phyloP scores from a whole-genome alignment of 35 echinoderm and acorn worm species.

The Heliocidaris tuberculata region DNA sequence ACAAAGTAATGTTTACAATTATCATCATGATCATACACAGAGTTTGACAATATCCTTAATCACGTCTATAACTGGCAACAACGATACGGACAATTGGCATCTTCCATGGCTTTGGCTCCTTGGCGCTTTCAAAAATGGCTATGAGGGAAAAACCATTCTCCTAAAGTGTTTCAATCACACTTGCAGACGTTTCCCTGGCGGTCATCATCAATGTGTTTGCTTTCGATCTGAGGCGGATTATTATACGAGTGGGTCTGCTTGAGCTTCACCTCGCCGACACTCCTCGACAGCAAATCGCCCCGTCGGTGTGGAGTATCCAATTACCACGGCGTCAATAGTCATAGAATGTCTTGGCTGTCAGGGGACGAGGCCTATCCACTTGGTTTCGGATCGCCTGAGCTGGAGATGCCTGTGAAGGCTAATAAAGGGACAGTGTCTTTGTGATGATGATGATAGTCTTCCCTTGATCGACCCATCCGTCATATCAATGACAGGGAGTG shows the following conservation, averaged over 20 bases:
- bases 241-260: not conserved
- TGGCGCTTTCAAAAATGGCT: not conserved
- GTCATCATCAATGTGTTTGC: not conserved
- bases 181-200: not conserved
- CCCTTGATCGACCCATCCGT: not conserved
- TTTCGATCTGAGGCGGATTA: not conserved
- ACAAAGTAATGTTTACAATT: not conserved
- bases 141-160: not conserved
- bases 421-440: not conserved
- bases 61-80: not conserved
- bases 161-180: not conserved
- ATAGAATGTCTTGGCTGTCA: not conserved
- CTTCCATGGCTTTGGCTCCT: not conserved
- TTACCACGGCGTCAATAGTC: not conserved
- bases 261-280: not conserved
- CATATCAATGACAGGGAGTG: not conserved
- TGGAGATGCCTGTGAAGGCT: not conserved
- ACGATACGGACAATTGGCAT: not conserved
- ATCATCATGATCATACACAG: too few species aligned
- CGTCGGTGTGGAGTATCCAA: not conserved
- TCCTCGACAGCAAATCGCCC: not conserved
- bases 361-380: not conserved
- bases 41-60: not conserved
- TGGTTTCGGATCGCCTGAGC: too few species aligned
- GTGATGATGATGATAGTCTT: not conserved